Conservation (phyloP, 1,140 invertebrate genomes). For the Thrips palmi region DNA sequence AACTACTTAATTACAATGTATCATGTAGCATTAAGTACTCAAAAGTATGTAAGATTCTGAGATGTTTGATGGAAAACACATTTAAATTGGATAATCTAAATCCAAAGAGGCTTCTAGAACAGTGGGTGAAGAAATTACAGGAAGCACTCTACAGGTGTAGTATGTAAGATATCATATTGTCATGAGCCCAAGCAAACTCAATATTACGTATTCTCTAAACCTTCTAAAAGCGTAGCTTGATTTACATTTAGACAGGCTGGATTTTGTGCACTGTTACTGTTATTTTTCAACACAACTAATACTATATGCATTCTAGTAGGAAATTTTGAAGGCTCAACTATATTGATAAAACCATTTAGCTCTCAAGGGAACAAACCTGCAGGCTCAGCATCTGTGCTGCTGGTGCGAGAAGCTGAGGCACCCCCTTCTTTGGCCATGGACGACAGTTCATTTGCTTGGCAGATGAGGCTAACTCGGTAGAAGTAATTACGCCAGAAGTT, state of each 20-base stretch:
- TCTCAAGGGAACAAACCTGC: conserved; percentile 3
- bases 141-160: too few species aligned
- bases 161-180: too few species aligned
- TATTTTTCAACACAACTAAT: background rate
- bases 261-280: background rate
- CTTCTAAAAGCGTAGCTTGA: too few species aligned
- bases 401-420: conserved; percentile 16
- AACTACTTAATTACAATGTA: conserved; percentile 5
- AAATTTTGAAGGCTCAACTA: background rate
- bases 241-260: too few species aligned
- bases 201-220: background rate
- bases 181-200: too few species aligned
- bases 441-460: conserved; percentile 80
- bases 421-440: conserved; percentile 38
- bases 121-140: too few species aligned
- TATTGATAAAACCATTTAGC: background rate
- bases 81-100: too few species aligned
- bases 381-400: conserved; percentile 6
- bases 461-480: conserved; percentile 93
- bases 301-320: background rate
- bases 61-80: too few species aligned
- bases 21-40: too few species aligned
- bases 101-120: too few species aligned
- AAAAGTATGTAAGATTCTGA: too few species aligned
- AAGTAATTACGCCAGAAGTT: conserved; percentile 99